These are phyloP conservation scores for Panthera uncia DNA, from an alignment of 2,113 vertebrate genomes.

Conservation along the genomic window DNA sequence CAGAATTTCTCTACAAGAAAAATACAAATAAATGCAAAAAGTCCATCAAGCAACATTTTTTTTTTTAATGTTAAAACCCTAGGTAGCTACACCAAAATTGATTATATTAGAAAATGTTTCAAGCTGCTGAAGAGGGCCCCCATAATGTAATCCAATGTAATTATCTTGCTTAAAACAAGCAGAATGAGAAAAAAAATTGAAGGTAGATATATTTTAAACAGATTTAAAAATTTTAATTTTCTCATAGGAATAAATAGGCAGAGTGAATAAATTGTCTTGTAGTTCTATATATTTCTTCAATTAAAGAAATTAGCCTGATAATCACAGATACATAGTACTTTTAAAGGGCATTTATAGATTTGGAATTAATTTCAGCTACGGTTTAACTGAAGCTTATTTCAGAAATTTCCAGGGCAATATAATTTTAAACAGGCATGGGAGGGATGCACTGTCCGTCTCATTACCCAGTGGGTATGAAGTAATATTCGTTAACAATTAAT, in stretches of 20 bases:
- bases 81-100: background rate
- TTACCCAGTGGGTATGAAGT: background rate
- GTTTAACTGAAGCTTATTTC: background rate
- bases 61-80: background rate
- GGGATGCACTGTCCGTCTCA: background rate
- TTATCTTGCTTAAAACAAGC: background rate
- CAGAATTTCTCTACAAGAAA: background rate
- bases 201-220: background rate
- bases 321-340: background rate
- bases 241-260: background rate
- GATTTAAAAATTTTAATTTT: background rate
- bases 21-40: background rate
- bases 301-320: background rate
- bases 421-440: background rate
- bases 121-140: no score
- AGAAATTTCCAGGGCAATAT: background rate
- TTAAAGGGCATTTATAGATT: background rate
- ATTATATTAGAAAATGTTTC: background rate
- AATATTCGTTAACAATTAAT: conserved; percentile 20
- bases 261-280: background rate
- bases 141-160: background rate
- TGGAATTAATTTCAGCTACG: background rate
- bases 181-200: background rate
- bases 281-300: background rate
- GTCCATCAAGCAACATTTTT: background rate